Conservation (phyloP, 2,797 vertebrate genomes). For the Enteromius unitaeniatus region DNA sequence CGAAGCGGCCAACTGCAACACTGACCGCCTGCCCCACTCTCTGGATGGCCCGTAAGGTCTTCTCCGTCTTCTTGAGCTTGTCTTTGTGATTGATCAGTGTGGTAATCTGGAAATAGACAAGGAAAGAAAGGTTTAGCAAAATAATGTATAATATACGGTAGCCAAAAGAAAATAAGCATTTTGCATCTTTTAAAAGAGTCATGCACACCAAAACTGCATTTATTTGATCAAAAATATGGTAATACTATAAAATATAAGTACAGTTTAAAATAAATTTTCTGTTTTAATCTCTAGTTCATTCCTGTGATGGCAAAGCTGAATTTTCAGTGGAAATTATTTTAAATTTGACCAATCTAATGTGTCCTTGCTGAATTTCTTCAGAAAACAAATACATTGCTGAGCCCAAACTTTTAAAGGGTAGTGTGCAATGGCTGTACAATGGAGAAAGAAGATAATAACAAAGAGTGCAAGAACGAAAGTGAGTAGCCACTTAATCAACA, state of each 20-base stretch:
- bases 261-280: neutral
- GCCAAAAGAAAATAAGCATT: neutral
- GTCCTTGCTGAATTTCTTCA: neutral
- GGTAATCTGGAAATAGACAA: slow-evolving; percentile 85
- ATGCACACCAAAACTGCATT: neutral
- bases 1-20: slow-evolving; percentile 92
- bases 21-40: slow-evolving; percentile 94
- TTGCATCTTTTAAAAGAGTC: neutral
- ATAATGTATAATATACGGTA: neutral
- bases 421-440: neutral
- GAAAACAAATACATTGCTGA: neutral
- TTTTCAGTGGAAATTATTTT: neutral
- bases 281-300: neutral
- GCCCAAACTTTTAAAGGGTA: neutral
- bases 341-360: neutral
- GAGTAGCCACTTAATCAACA: slow-evolving; percentile 30
- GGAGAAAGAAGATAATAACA: neutral
- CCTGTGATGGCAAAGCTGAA: neutral
- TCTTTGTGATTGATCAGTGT: slow-evolving; percentile 99
- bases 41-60: slow-evolving; percentile 91
- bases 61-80: slow-evolving; percentile 94
- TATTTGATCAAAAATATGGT: neutral
- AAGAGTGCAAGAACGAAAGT: neutral
- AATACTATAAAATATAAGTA: neutral
- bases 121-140: neutral